Percentiles rank a stretch among this genome's conserved stretches.
phyloP scores from a whole-genome alignment of 2,888 invertebrate genomes.

The Ectemnius continuus region DNA sequence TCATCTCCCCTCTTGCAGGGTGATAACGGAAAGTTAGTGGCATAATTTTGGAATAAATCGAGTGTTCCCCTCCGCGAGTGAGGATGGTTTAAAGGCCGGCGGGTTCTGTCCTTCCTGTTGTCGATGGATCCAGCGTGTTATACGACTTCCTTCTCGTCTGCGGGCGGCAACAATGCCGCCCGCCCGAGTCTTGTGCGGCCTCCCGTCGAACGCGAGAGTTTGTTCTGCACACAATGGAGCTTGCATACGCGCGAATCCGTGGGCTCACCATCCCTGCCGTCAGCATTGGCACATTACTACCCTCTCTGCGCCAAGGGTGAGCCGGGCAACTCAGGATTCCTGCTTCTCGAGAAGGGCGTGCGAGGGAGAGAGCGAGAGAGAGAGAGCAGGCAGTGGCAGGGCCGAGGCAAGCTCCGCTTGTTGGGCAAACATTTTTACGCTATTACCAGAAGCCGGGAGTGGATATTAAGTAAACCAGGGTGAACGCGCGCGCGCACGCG shows the following conservation, averaged over 20 bases:
- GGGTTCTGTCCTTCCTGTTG: slow-evolving; percentile 31
- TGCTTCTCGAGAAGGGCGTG: slow-evolving; percentile 19
- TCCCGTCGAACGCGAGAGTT: slow-evolving; percentile 62
- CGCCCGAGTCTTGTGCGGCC: slow-evolving; percentile 15
- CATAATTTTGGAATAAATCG: slow-evolving; percentile 51
- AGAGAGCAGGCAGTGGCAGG: slow-evolving; percentile 38
- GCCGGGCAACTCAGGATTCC: slow-evolving; percentile 33
- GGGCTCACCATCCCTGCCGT: not conserved
- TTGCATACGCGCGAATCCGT: slow-evolving; percentile 22
- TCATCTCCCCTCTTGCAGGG: not conserved
- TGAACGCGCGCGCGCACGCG: too few relatives aligned
- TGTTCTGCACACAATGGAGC: slow-evolving; percentile 62
- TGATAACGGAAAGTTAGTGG: slow-evolving; percentile 22
- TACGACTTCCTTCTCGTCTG: slow-evolving; percentile 52
- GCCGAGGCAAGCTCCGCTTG: slow-evolving; percentile 34
- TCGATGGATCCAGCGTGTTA: slow-evolving; percentile 34
- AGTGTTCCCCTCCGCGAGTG: not conserved
- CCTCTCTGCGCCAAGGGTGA: not conserved
- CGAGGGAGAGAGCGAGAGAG: too few relatives aligned
- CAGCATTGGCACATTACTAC: too few relatives aligned
- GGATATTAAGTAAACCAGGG: slow-evolving; percentile 69
- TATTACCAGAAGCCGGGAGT: slow-evolving; percentile 70
- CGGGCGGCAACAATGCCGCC: slow-evolving; percentile 44
- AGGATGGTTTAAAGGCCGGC: slow-evolving; percentile 20
- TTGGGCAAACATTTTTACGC: slow-evolving; percentile 75